phyloP scores from a whole-genome alignment of 2,888 invertebrate species.

The Leptura quadrifasciata region DNA sequence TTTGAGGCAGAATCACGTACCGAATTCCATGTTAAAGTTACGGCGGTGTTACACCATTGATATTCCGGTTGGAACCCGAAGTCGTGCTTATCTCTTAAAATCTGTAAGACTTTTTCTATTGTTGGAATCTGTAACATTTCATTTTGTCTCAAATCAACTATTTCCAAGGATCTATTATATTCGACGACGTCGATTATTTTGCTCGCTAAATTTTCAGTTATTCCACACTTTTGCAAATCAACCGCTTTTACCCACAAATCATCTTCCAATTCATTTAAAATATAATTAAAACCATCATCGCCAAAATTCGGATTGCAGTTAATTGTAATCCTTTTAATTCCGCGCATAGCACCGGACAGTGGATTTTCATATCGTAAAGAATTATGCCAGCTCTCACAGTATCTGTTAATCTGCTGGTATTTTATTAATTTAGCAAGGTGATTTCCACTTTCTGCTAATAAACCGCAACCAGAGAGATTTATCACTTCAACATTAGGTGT shows the following conservation, averaged over 20 bases:
- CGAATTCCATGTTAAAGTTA: conserved; percentile 62
- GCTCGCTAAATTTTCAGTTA: conserved; percentile 79
- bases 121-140: conserved; percentile 63
- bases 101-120: conserved; percentile 67
- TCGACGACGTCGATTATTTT: conserved; percentile 78
- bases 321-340: conserved; percentile 81
- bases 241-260: conserved; percentile 89
- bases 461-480: conserved; percentile 82
- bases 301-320: conserved; percentile 83
- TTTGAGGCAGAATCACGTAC: conserved; percentile 59
- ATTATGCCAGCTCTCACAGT: conserved; percentile 88
- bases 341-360: conserved; percentile 83
- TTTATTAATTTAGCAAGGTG: conserved; percentile 82
- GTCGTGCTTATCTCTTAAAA: conserved; percentile 66
- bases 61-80: conserved; percentile 66
- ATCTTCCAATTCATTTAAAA: conserved; percentile 83
- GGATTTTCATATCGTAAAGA: conserved; percentile 86
- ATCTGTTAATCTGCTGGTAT: conserved; percentile 76
- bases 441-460: conserved; percentile 79
- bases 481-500: conserved; percentile 81
- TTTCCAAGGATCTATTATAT: conserved; percentile 80
- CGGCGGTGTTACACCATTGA: conserved; percentile 69
- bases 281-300: conserved; percentile 78
- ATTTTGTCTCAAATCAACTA: conserved; percentile 83
- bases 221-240: conserved; percentile 85